Percentiles rank a stretch among this genome's conserved stretches.
These are phyloP conservation scores for Cyanoderma ruficeps DNA, from an alignment of 2,113 vertebrate genomes.

Conservation along the genomic window DNA sequence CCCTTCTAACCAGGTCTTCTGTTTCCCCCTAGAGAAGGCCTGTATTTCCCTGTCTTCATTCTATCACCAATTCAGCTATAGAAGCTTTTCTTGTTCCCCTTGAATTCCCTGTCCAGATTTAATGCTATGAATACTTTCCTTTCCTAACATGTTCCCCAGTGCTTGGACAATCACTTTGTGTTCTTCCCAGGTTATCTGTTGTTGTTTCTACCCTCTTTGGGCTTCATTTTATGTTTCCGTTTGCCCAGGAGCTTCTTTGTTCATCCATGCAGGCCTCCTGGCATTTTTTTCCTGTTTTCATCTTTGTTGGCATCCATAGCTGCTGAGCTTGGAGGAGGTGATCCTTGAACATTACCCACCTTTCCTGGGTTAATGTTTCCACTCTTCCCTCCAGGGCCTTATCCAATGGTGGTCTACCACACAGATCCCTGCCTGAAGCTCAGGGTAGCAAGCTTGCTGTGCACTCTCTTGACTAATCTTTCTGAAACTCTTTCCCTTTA, in stretches of 20 bases:
- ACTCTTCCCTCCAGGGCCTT: background rate
- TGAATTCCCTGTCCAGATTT: background rate
- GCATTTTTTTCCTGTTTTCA: background rate
- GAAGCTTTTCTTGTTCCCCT: background rate
- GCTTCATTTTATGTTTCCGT: background rate
- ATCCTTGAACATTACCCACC: background rate
- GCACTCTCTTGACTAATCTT: background rate
- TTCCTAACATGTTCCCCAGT: background rate
- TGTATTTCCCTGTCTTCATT: background rate
- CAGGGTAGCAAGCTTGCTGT: background rate
- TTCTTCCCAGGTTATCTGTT: background rate
- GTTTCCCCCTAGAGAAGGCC: background rate
- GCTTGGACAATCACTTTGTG: background rate
- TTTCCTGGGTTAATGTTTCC: background rate
- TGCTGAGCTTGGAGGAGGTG: background rate
- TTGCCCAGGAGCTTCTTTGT: background rate
- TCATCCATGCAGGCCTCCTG: background rate
- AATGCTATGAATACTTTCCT: background rate
- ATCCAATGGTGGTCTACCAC: background rate
- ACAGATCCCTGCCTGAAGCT: background rate
- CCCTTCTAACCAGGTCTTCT: background rate
- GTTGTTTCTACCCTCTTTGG: background rate
- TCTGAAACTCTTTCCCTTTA: background rate
- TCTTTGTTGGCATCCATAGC: background rate
- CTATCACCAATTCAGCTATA: no score